Evolutionary conservation across 92 coral and sea anemone genomes (phyloP).

Genomic region (Siderastrea radians): DNA sequence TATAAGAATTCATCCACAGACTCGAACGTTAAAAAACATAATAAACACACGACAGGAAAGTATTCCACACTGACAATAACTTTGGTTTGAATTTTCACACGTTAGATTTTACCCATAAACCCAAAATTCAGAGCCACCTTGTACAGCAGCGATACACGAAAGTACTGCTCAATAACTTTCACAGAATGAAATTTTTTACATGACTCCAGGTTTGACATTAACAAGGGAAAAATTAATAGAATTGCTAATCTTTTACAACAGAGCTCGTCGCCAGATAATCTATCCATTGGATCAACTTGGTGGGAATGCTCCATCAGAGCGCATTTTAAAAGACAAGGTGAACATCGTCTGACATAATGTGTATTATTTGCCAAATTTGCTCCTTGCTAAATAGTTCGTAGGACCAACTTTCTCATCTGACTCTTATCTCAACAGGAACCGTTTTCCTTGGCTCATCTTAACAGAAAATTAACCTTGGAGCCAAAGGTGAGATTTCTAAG

Average conservation of each 20-base stretch:
- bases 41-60: no score
- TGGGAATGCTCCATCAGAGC: conserved; percentile 93
- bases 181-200: no score
- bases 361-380: background rate
- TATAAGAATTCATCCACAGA: background rate
- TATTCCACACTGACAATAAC: no score
- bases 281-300: conserved; percentile 87
- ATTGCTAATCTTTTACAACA: conserved; percentile 11
- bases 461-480: conserved; percentile 97
- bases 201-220: no score
- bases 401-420: background rate
- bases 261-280: conserved; percentile 97
- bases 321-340: conserved; percentile 85
- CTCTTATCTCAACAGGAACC: conserved; percentile 70
- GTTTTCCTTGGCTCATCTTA: conserved; percentile 91
- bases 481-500: conserved; percentile 83
- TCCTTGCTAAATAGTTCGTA: background rate
- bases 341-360: background rate
- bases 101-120: background rate
- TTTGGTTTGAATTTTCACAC: no score
- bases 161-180: no score
- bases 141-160: no score
- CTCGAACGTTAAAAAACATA: background rate
- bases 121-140: background rate
- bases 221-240: no score